Percentiles rank a stretch among this genome's conserved stretches.
phyloP scores from a whole-genome alignment of 2,113 vertebrate species.

The Columba livia region DNA sequence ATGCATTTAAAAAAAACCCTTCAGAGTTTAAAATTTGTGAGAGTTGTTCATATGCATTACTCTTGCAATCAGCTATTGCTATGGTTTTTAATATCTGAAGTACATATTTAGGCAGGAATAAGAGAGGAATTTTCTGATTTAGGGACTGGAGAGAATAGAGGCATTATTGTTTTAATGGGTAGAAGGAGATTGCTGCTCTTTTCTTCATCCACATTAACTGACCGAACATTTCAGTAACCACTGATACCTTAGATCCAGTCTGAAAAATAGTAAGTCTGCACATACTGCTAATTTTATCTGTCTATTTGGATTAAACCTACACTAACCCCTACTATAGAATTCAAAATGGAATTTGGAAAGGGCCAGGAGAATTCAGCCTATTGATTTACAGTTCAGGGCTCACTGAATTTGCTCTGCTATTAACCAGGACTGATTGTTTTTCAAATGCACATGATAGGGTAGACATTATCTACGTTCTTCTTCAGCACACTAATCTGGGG shows the following conservation, averaged over 20 bases:
- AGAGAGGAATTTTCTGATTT: neutral
- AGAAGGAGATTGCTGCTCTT: neutral
- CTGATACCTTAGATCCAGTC: constrained; percentile 9
- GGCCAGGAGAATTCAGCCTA: constrained; percentile 16
- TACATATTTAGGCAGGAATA: neutral
- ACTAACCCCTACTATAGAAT: constrained; percentile 24
- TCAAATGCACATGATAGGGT: constrained; percentile 1
- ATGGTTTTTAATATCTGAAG: neutral
- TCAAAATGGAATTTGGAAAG: constrained; percentile 54
- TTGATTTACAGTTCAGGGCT: constrained; percentile 29
- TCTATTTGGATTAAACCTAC: constrained; percentile 33
- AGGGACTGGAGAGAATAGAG: neutral
- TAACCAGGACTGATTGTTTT: constrained; percentile 50
- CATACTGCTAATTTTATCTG: constrained; percentile 34
- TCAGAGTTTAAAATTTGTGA: neutral
- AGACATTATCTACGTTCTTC: neutral
- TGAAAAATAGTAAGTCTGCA: constrained; percentile 32
- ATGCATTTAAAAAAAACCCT: neutral
- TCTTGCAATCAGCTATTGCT: neutral
- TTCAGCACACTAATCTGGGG: neutral
- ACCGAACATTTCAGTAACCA: neutral
- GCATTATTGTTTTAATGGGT: neutral
- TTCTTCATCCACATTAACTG: neutral
- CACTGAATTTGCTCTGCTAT: constrained; percentile 10
- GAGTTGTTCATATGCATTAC: neutral